phyloP scores from a whole-genome alignment of 2,888 invertebrate species.

The Labia minor region DNA sequence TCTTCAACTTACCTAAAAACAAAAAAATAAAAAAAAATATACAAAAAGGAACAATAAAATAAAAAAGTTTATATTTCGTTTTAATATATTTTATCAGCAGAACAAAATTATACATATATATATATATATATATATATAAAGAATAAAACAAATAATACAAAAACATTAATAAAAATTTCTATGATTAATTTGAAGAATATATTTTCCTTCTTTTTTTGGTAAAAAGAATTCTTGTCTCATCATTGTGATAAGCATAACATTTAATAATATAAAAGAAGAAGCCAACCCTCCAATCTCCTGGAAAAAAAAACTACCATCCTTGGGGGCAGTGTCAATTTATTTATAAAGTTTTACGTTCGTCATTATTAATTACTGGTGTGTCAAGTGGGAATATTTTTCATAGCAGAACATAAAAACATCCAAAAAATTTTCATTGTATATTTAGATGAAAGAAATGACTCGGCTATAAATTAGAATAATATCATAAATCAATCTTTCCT shows the following conservation, averaged over 20 bases:
- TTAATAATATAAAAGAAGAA: not conserved
- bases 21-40: too few species aligned
- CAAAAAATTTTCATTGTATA: not conserved
- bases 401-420: slow-evolving; percentile 5
- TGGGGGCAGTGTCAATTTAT: not conserved
- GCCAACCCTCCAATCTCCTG: not conserved
- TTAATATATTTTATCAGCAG: too few species aligned
- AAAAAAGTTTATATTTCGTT: too few species aligned
- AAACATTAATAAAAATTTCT: too few species aligned
- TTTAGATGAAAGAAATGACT: slow-evolving; percentile 7
- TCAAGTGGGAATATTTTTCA: not conserved
- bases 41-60: too few species aligned
- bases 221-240: not conserved
- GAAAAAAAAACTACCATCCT: not conserved
- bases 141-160: too few species aligned
- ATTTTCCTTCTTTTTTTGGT: not conserved
- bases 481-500: slow-evolving; percentile 8
- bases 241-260: not conserved
- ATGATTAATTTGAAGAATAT: too few species aligned
- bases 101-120: too few species aligned
- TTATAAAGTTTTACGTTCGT: slow-evolving; percentile 6
- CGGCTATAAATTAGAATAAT: not conserved
- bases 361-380: not conserved
- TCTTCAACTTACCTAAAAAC: too few species aligned
- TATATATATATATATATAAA: too few species aligned